Evolutionary conservation across 1,140 invertebrate genomes (phyloP), one percentile per base, ranked within the genome.

Genomic region (Araneus ventricosus): DNA sequence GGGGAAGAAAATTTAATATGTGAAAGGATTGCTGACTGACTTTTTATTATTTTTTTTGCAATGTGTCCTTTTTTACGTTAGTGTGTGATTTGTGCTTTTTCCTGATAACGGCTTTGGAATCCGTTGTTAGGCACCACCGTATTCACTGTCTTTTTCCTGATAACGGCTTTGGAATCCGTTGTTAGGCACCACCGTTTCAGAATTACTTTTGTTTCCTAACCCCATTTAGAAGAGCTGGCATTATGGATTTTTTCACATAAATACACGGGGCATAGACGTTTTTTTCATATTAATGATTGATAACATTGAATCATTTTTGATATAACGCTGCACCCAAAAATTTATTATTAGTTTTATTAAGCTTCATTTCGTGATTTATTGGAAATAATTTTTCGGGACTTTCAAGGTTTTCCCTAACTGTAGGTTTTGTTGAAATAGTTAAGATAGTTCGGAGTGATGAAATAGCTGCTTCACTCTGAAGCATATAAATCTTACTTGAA

Each of bases 1-100:
- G 2, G 17, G 14, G 7, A 85, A 30, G 37, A 41, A 45, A 41
- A 84, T 84, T 45, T 84, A 45, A 84, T 45, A 84, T 45, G 80
- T 84, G 45, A 84, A 84, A 75, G 70, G 70, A 75, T 75, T 75
- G 70, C 70, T 37, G 70, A 75, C 70, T 75, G 30, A 75, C 30
- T 75, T 75, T 75, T 37, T 37, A 14, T 30, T 20, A 14, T 17
- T 20, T 75, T 75, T 30, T 34, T 7, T 75, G 39, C n/a, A 84
- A 84, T 0, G n/a, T 84, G 14, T 84, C 39, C 27, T 41, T 45
- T 30, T 45, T 45, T 84, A 8, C 39, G 27, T n/a, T 4, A 27
- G 24, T 5, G 39, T 45, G 70, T 75, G 70, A 45, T 84, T 84
- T 52, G 80, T 52, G 27, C 8, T 45, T 52, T 84, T 52, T n/a